Evolutionary conservation across 2,113 vertebrate genomes (phyloP).

Genomic region (Damaliscus lunatus): DNA sequence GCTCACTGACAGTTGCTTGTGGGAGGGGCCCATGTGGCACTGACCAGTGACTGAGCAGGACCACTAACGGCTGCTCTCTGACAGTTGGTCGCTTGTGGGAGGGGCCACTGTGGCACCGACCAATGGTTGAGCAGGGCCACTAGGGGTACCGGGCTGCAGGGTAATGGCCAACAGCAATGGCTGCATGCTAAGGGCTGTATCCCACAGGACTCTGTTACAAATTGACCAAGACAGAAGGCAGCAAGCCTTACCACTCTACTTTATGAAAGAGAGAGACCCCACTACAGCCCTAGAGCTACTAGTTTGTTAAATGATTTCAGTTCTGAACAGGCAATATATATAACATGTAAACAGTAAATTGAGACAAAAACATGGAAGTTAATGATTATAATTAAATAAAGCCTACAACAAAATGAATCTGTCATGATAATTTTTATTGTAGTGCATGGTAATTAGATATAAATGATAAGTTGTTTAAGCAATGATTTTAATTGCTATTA

Average conservation of each 20-base stretch:
- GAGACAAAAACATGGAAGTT: background rate
- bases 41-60: background rate
- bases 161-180: background rate
- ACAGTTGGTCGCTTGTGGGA: background rate
- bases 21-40: background rate
- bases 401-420: constrained; percentile 8
- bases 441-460: constrained; percentile 41
- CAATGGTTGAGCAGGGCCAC: background rate
- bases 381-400: constrained; percentile 33
- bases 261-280: background rate
- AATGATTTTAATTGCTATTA: constrained; percentile 44
- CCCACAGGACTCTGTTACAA: background rate
- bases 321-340: background rate
- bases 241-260: background rate
- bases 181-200: background rate
- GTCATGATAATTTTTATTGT: constrained; percentile 28
- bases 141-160: background rate
- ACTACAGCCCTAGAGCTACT: too few species aligned
- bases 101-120: background rate
- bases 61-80: background rate
- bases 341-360: background rate
- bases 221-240: background rate
- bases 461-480: constrained; percentile 45
- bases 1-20: background rate
- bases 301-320: background rate